Evolutionary conservation across 1,140 invertebrate species (phyloP), one percentile per base, ranked within the genome.

Genomic region (Lasaia peninsularis): DNA sequence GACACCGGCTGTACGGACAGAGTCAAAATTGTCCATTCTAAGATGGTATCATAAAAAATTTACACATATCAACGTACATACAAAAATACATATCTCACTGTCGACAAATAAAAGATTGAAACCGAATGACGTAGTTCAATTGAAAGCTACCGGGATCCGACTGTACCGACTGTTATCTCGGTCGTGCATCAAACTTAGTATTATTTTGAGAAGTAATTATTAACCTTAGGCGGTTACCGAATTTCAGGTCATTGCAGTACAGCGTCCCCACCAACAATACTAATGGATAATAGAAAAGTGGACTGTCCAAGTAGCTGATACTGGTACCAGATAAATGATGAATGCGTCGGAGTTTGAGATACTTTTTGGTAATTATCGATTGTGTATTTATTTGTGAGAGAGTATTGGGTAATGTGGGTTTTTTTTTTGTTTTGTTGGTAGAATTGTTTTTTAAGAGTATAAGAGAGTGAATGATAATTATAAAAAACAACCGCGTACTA

Each of bases 141-240:
- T 31, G 35, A 40, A n/a, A n/a, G 53, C 53, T 55, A 55, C 53
- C 14, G 53, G 20, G 40, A 76, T 75, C 78, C 65, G 68, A 81
- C 79, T 56, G 68, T 81, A 84, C 79, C 52, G 32, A 52, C 48
- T 53, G 35, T 78, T 86, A 88, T 88, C 85, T 12, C 2, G 63
- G 66, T 88, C 85, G 83, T 88, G 85, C 58, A 86, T 86, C 83
- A 51, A 58, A 80, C 55, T 83, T 82, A 81, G 81, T 64, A 88
- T 86, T 88, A 88, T 88, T 84, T 85, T 85, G 85, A 83, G 81
- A 88, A 85, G 85, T 87, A 88, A 88, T 88, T 88, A 88, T 88
- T 85, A 88, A 88, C 85, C 77, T 85, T 75, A 77, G 71, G 70
- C 71, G 69, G 79, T 82, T 79, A 84, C 83, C 80, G 83, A 86